Evolutionary conservation across 2,888 invertebrate species (phyloP).

Genomic region (Carabus problematicus): DNA sequence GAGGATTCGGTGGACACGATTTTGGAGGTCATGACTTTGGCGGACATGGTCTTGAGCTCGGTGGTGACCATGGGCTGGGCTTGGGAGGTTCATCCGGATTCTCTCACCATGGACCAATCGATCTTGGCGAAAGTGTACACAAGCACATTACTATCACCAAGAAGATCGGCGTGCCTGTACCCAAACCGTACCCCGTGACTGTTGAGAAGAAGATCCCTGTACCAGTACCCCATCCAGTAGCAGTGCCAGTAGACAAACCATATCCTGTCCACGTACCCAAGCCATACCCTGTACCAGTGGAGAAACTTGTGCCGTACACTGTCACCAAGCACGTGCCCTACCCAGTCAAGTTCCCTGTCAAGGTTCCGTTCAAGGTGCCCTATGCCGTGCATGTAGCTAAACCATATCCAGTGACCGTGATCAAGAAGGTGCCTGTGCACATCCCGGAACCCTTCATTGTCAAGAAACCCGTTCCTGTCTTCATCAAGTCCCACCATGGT

Average conservation of each 20-base stretch:
- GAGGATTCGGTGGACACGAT: slow-evolving; percentile 8
- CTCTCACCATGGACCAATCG: slow-evolving; percentile 38
- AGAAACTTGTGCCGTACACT: slow-evolving; percentile 29
- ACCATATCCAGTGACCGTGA: slow-evolving; percentile 52
- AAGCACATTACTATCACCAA: slow-evolving; percentile 54
- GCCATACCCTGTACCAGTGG: slow-evolving; percentile 51
- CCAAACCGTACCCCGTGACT: slow-evolving; percentile 56
- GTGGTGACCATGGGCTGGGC: slow-evolving; percentile 8
- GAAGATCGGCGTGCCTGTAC: slow-evolving; percentile 58
- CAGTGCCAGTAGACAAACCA: slow-evolving; percentile 55
- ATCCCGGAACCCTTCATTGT: slow-evolving; percentile 62
- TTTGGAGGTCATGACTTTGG: neutral
- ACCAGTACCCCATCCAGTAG: slow-evolving; percentile 50
- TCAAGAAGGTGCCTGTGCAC: slow-evolving; percentile 60
- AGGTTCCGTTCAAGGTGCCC: slow-evolving; percentile 48
- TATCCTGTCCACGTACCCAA: slow-evolving; percentile 52
- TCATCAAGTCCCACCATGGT: slow-evolving; percentile 51
- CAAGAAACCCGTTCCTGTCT: slow-evolving; percentile 62
- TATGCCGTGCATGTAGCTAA: slow-evolving; percentile 51
- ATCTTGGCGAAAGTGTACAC: slow-evolving; percentile 47
- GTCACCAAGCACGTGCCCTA: slow-evolving; percentile 30
- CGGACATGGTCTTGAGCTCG: neutral
- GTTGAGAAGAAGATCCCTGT: slow-evolving; percentile 54
- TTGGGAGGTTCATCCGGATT: slow-evolving; percentile 14
- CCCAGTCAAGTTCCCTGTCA: slow-evolving; percentile 27